Percentiles rank a stretch among this genome's conserved stretches.
Conservation (phyloP, 2,113 vertebrate species). For the Tylochromis polylepis region DNA sequence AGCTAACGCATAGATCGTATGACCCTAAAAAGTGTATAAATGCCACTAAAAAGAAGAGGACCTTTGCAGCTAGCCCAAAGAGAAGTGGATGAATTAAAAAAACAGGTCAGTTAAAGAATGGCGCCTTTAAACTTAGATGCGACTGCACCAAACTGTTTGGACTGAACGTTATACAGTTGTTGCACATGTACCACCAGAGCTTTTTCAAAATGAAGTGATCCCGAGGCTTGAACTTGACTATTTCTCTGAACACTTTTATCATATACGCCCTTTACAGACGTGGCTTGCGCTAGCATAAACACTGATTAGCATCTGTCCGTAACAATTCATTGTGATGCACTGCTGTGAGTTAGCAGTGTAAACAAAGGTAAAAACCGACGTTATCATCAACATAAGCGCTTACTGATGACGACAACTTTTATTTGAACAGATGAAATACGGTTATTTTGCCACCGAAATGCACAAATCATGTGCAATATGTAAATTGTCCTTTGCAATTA, state of each 20-base stretch:
- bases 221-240: not conserved
- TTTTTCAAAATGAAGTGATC: not conserved
- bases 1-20: not conserved
- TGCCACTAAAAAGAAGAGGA: slow-evolving; percentile 66
- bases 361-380: not conserved
- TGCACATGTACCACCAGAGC: no score
- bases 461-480: not conserved
- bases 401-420: not conserved
- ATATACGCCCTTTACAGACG: not conserved
- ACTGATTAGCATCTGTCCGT: not conserved
- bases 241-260: not conserved
- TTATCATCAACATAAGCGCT: not conserved
- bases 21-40: not conserved
- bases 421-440: not conserved
- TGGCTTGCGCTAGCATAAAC: not conserved
- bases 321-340: not conserved
- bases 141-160: not conserved
- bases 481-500: not conserved
- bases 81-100: slow-evolving; percentile 60
- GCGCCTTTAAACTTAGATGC: not conserved
- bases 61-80: slow-evolving; percentile 60
- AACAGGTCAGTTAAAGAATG: slow-evolving; percentile 45
- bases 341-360: not conserved
- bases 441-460: not conserved
- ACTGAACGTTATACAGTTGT: no score